Conservation (phyloP, 2,888 invertebrate species). For the Macrosiphum euphorbiae region DNA sequence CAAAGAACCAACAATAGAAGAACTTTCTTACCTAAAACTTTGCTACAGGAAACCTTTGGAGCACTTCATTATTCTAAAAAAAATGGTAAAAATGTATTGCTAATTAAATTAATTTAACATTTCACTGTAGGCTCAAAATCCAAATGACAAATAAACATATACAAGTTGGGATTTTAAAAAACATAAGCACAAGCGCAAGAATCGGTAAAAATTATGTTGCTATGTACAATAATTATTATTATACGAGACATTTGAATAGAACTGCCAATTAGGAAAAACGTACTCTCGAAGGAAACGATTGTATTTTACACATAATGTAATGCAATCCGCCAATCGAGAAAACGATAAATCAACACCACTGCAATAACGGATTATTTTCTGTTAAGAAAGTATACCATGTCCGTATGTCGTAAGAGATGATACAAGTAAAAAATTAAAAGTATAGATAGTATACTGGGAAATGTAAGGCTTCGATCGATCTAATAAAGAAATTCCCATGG, state of each 20-base stretch:
- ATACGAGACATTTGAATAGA: not conserved
- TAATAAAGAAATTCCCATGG: not conserved
- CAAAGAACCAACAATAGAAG: not conserved
- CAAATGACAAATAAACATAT: not conserved
- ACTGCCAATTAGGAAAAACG: not conserved
- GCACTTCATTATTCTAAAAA: not conserved
- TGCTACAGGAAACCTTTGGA: not conserved
- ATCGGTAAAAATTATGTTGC: not conserved
- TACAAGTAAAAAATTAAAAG: not conserved
- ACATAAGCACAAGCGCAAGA: not conserved
- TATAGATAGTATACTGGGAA: not conserved
- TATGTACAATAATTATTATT: not conserved
- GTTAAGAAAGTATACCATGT: not conserved
- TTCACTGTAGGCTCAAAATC: not conserved
- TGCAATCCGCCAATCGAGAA: not conserved
- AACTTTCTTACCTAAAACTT: not conserved
- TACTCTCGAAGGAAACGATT: not conserved
- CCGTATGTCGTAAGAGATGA: not conserved
- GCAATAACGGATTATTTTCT: not conserved
- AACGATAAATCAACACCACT: not conserved
- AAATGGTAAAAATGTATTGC: not conserved
- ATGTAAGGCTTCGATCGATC: constrained; percentile 19
- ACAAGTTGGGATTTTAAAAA: not conserved
- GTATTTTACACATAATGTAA: not conserved
- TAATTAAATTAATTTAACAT: not conserved